phyloP scores from a whole-genome alignment of 2,797 vertebrate species.

The Pelochelys cantorii region DNA sequence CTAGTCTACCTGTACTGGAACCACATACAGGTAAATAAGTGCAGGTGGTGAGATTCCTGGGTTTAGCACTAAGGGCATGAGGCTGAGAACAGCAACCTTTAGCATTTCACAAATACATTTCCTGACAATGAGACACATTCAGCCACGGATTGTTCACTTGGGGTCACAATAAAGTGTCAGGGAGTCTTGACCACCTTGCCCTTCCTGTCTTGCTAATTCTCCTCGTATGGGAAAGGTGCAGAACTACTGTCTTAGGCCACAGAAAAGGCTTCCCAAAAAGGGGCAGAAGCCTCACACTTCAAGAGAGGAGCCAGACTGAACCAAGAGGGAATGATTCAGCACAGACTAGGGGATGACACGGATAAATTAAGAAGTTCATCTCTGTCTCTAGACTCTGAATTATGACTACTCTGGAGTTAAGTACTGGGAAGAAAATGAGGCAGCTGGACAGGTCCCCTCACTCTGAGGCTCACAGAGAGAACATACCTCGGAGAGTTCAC shows the following conservation, averaged over 20 bases:
- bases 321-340: neutral
- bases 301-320: neutral
- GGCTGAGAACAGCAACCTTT: neutral
- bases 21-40: neutral
- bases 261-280: neutral
- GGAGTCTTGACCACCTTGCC: neutral
- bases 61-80: neutral
- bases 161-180: too few species aligned
- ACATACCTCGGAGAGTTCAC: slow-evolving; percentile 92
- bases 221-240: neutral
- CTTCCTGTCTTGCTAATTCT: neutral
- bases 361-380: neutral
- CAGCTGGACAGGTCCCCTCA: neutral
- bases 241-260: neutral
- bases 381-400: neutral
- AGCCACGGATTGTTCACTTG: neutral
- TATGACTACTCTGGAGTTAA: fast-evolving
- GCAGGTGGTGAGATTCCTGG: neutral
- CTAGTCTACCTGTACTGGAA: neutral
- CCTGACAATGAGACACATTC: neutral
- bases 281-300: neutral
- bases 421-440: neutral
- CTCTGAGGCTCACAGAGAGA: neutral
- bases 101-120: neutral
- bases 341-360: neutral